Base-by-base conservation (phyloP, 2,113 vertebrate genomes). In the Macroglossus sobrinus region DNA sequence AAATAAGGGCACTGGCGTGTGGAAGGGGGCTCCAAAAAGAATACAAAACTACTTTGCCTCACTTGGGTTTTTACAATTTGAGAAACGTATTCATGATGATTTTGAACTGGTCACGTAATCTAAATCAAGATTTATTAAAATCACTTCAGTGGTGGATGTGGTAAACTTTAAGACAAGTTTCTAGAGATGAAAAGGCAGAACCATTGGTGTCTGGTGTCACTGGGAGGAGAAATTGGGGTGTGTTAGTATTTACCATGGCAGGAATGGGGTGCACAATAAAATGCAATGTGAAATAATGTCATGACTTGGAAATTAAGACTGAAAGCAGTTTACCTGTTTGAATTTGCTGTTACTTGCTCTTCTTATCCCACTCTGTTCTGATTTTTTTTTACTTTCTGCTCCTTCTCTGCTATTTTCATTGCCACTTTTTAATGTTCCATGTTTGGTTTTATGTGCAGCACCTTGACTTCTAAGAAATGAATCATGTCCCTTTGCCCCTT, bases 401-500 rank as follows among this genome's bases (percentile, higher is more conserved):
- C 50, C 84, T 92, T 96, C 96, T 97, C 96, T 98, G 95, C 96
- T 97, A 45, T 97, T 97, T 96, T 96, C 96, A 97, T 97, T 97
- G 94, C 92, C 96, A 96, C 96, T 96, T 97, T 97, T 97, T 96
- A 96, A 96, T 98, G 97, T 97, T 97, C 97, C 96, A 96, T 96
- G 91, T 98, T 97, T 97, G 96, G 91, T 96, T 97, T 97, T 97
- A 97, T 98, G 96, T 98, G 94, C 94, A 97, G 96, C 92, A 92
- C 84, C 93, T 97, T 97, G 96, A 96, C 94, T 95, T 97, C 96
- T 97, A 97, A 97, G 97, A 97, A 98, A 97, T 98, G 89, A 98
- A 98, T 97, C 96, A 95, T 76, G 97, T 98, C 98, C 98, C 97
- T 98, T 99, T 98, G 98, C 98, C 98, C 98, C 98, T 98, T 98